These are phyloP conservation scores for Hypercompe scribonia DNA, from an alignment of 2,888 invertebrate genomes.

Conservation along the genomic window DNA sequence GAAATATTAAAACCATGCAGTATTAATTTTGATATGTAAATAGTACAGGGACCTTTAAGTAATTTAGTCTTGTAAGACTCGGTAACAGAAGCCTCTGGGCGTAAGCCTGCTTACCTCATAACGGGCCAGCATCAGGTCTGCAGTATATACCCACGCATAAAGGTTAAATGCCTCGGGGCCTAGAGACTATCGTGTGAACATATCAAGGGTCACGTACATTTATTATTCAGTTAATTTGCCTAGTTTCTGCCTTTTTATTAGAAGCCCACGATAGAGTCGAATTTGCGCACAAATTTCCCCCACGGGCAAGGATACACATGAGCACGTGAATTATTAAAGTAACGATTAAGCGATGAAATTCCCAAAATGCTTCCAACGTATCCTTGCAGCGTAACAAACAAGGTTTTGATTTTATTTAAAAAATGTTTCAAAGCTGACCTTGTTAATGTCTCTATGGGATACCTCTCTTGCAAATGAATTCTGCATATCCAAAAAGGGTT, in stretches of 20 bases:
- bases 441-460: background rate
- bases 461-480: background rate
- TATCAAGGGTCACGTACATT: constrained; percentile 49
- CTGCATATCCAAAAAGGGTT: no score
- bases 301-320: constrained; percentile 48
- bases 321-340: constrained; percentile 49
- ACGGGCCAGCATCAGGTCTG: constrained; percentile 23
- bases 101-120: constrained; percentile 46
- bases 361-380: constrained; percentile 33
- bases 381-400: constrained; percentile 26
- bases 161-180: constrained; percentile 44
- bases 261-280: constrained; percentile 47
- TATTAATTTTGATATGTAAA: background rate
- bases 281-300: constrained; percentile 47
- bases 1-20: background rate
- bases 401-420: constrained; percentile 25
- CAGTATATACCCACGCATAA: constrained; percentile 32
- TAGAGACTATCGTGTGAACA: constrained; percentile 46
- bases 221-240: constrained; percentile 54
- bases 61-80: constrained; percentile 32
- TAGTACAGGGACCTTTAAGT: constrained; percentile 16
- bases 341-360: constrained; percentile 37
- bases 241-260: constrained; percentile 53
- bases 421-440: background rate
- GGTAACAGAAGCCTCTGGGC: constrained; percentile 28